Evolutionary conservation across 2,797 vertebrate species (phyloP).

Genomic region (Gila robusta): DNA sequence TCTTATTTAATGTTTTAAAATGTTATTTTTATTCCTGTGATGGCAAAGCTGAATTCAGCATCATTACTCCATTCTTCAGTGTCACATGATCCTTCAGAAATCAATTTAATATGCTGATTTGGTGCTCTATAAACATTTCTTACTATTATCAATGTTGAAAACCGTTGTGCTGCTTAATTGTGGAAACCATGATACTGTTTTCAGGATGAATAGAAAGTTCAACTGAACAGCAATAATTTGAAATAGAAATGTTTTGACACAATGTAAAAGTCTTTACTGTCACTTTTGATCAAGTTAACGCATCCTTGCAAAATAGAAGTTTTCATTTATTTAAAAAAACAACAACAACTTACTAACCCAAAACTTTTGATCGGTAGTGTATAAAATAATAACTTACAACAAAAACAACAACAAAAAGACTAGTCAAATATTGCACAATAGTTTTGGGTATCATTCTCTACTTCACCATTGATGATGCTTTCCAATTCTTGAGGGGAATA

Average conservation of each 20-base stretch:
- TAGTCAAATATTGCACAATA: background rate
- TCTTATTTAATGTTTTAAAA: background rate
- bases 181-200: too few species aligned
- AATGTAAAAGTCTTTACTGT: background rate
- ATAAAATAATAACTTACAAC: background rate
- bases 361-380: background rate
- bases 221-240: background rate
- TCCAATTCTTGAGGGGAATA: slow-evolving; percentile 22
- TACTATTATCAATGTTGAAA: background rate
- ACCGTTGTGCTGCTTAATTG: background rate
- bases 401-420: background rate
- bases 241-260: background rate
- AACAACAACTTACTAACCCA: background rate
- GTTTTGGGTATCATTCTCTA: background rate
- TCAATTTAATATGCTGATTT: background rate
- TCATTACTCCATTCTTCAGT: background rate
- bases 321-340: background rate
- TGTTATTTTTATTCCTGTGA: background rate
- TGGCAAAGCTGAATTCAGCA: background rate
- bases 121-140: background rate
- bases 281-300: background rate
- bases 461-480: background rate
- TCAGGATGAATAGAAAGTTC: too few species aligned
- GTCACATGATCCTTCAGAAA: background rate
- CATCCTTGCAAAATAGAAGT: background rate